These are phyloP conservation scores for Gyrodactylus salaris DNA, from an alignment of 1,140 invertebrate genomes.

Conservation along the genomic window DNA sequence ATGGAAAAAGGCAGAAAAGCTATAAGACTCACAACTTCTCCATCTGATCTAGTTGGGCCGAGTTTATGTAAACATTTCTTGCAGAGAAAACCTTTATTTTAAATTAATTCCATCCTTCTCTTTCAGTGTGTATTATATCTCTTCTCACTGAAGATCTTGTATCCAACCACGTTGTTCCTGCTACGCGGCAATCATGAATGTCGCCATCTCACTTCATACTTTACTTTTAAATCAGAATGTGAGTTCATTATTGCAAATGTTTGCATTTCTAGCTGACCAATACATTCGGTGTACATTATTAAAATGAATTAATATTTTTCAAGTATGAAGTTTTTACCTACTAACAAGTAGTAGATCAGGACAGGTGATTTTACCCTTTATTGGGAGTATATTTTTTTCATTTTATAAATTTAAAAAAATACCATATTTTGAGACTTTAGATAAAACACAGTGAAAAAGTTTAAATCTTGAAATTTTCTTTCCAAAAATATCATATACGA, in stretches of 20 bases:
- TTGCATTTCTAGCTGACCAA: background rate
- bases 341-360: no score
- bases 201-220: constrained; percentile 98
- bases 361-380: background rate
- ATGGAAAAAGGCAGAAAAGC: no score
- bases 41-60: no score
- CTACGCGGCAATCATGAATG: constrained; percentile 98
- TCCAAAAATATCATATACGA: background rate
- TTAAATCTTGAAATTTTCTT: background rate
- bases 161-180: constrained; percentile 85
- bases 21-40: no score
- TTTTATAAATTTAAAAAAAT: background rate
- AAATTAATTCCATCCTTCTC: background rate
- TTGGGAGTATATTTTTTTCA: background rate
- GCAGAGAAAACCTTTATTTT: no score
- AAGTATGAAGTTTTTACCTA: no score
- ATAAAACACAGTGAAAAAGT: background rate
- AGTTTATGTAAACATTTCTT: no score
- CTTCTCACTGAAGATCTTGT: constrained; percentile 94
- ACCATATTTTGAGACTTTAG: no score
- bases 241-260: constrained; percentile 13
- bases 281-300: background rate
- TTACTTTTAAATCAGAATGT: constrained; percentile 99
- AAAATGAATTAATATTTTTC: background rate
- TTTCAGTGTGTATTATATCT: constrained; percentile 87